These are phyloP conservation scores for Cosmopolites sordidus DNA, from an alignment of 2,888 invertebrate genomes.

Conservation along the genomic window DNA sequence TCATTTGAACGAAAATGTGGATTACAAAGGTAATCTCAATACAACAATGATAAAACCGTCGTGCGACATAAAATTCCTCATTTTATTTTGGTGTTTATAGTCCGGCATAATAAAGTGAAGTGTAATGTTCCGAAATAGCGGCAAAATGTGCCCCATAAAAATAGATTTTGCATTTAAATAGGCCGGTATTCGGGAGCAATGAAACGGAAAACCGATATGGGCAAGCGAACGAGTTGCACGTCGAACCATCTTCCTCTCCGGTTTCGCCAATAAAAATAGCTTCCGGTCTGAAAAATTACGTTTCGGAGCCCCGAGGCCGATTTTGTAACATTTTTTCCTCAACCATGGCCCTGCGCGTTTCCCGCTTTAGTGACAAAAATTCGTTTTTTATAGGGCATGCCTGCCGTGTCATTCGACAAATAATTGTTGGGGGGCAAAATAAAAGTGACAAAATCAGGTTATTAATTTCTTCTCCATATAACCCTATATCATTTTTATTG, in stretches of 20 bases:
- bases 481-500: not conserved
- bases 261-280: constrained; percentile 7
- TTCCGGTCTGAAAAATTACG: constrained; percentile 10
- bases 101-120: constrained; percentile 23
- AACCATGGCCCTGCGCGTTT: too few species aligned
- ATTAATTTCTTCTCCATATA: not conserved
- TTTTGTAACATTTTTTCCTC: not conserved
- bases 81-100: constrained; percentile 25
- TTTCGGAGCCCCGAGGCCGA: not conserved
- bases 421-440: not conserved
- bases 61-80: constrained; percentile 2
- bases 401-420: too few species aligned
- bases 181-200: constrained; percentile 20
- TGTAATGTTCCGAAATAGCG: constrained; percentile 25
- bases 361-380: too few species aligned
- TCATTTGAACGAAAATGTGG: too few species aligned
- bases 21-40: too few species aligned
- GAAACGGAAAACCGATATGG: constrained; percentile 27
- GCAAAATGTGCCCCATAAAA: constrained; percentile 23
- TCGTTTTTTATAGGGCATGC: too few species aligned
- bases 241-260: constrained; percentile 3
- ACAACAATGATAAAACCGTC: too few species aligned
- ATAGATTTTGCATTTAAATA: constrained; percentile 29
- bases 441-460: not conserved
- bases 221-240: constrained; percentile 7